phyloP scores from a whole-genome alignment of 2,888 invertebrate genomes.

The Drosophila lutescens region DNA sequence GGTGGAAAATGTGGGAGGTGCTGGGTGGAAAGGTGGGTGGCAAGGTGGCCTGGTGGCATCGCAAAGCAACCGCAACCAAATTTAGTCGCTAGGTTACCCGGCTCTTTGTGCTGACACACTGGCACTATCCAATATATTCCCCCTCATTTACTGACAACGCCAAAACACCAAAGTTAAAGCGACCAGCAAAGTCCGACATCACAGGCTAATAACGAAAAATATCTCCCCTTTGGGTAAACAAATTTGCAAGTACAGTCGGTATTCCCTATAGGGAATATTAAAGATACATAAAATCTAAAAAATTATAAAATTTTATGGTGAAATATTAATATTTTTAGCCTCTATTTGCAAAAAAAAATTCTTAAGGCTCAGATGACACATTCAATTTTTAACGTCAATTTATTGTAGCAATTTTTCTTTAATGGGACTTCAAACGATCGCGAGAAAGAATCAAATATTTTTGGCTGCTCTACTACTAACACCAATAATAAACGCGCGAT shows the following conservation, averaged over 20 bases:
- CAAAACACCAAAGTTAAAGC: not conserved
- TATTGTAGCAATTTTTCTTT: no score
- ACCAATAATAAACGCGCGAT: no score
- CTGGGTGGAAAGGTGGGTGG: not conserved
- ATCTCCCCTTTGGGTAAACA: not conserved
- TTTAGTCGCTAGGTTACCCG: conserved; percentile 19
- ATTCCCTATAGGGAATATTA: not conserved
- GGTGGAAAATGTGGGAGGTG: conserved; percentile 5
- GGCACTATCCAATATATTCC: not conserved
- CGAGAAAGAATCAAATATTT: no score
- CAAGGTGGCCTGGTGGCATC: not conserved
- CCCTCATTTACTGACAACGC: conserved; percentile 6
- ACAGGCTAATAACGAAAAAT: not conserved
- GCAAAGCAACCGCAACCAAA: conserved; percentile 20
- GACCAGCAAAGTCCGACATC: not conserved
- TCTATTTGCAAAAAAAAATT: no score
- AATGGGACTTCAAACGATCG: no score
- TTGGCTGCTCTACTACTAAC: no score
- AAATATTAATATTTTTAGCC: no score
- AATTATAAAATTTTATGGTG: no score
- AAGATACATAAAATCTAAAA: no score
- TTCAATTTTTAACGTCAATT: no score
- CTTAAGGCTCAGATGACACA: no score
- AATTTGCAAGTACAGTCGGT: not conserved
- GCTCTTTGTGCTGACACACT: not conserved